Conservation (phyloP, 1,140 invertebrate species). For the Odontomachus brunneus region DNA sequence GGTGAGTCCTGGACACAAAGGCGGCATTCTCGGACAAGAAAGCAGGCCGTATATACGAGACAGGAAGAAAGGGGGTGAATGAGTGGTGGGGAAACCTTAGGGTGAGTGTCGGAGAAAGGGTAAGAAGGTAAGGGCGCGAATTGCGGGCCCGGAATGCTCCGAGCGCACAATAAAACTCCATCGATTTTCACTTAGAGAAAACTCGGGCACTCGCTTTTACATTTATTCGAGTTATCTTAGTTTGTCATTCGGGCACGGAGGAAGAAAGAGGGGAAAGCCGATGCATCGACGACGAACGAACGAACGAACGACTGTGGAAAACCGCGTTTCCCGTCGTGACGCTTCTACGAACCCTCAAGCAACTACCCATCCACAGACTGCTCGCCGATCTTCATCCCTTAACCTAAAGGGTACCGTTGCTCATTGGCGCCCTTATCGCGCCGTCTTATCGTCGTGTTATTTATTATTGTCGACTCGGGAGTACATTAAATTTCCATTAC, state of each 20-base stretch:
- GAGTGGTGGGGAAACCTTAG: neutral
- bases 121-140: constrained; percentile 42
- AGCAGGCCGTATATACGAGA: constrained; percentile 31
- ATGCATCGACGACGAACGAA: constrained; percentile 23
- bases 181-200: constrained; percentile 80
- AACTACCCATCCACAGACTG: neutral
- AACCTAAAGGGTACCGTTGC: constrained; percentile 46
- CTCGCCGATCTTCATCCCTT: constrained; percentile 61
- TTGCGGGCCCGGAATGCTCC: constrained; percentile 24
- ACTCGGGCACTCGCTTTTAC: constrained; percentile 72
- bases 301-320: constrained; percentile 5
- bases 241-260: constrained; percentile 63
- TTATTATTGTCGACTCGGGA: constrained; percentile 65
- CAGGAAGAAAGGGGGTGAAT: constrained; percentile 8
- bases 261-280: neutral
- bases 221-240: constrained; percentile 78
- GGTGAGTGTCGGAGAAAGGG: constrained; percentile 13
- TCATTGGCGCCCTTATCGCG: constrained; percentile 65
- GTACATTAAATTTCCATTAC: constrained; percentile 73
- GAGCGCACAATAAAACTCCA: constrained; percentile 75
- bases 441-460: constrained; percentile 63
- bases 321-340: constrained; percentile 35
- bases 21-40: constrained; percentile 56
- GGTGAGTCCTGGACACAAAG: constrained; percentile 32
- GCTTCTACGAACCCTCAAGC: neutral